Evolutionary conservation across 2,797 vertebrate genomes (phyloP).

Genomic region (Silurus lanzhouensis): DNA sequence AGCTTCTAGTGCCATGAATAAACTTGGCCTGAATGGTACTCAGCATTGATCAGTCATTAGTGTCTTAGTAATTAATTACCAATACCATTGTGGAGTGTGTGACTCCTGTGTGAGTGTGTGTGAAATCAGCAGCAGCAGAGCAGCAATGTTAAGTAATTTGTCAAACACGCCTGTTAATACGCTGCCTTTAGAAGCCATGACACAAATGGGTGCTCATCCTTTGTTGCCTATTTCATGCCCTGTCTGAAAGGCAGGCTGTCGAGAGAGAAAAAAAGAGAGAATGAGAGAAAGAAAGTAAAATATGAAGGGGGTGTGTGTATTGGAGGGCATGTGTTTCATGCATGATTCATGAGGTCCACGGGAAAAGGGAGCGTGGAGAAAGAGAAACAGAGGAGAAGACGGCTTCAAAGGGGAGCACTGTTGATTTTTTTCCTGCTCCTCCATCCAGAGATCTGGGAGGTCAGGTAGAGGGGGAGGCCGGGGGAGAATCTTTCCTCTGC

Average conservation of each 20-base stretch:
- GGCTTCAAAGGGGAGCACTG: slow-evolving; percentile 75
- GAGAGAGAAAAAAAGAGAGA: slow-evolving; percentile 49
- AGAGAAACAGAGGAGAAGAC: slow-evolving; percentile 65
- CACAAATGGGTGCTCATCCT: slow-evolving; percentile 65
- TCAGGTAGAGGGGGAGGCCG: slow-evolving; percentile 68
- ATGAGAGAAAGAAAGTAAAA: slow-evolving; percentile 58
- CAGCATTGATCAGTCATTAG: no score
- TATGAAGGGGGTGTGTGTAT: slow-evolving; percentile 61
- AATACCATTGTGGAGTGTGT: not conserved
- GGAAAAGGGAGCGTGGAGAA: slow-evolving; percentile 67
- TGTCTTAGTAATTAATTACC: no score
- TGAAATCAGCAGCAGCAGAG: slow-evolving; percentile 50
- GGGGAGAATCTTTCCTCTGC: slow-evolving; percentile 67
- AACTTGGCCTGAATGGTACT: no score
- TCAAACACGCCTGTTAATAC: slow-evolving; percentile 73
- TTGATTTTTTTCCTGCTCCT: slow-evolving; percentile 77
- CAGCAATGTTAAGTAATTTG: slow-evolving; percentile 74
- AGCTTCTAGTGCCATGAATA: no score
- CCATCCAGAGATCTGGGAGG: slow-evolving; percentile 75
- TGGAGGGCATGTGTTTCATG: slow-evolving; percentile 67
- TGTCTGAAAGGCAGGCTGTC: slow-evolving; percentile 55
- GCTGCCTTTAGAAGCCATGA: slow-evolving; percentile 59
- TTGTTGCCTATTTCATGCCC: slow-evolving; percentile 62
- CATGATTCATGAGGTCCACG: slow-evolving; percentile 81
- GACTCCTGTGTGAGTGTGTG: slow-evolving; percentile 5